phyloP scores from a whole-genome alignment of 2,113 vertebrate genomes.

The Ramphastos sulfuratus region DNA sequence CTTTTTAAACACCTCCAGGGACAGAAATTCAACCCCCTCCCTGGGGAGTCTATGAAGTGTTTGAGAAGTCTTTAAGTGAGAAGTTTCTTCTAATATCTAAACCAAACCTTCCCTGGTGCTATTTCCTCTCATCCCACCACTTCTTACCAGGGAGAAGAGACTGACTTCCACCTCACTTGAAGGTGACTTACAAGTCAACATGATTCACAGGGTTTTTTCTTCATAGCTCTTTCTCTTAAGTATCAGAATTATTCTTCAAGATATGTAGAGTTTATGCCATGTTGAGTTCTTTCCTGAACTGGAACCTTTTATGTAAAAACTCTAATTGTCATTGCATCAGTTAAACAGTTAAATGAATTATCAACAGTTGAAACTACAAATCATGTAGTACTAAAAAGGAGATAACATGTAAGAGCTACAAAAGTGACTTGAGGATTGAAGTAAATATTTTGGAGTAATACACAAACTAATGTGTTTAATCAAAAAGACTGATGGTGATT shows the following conservation, averaged over 20 bases:
- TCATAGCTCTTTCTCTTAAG: neutral
- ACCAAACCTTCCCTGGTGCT: too few species aligned
- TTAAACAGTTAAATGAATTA: too few species aligned
- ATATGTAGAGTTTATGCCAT: neutral
- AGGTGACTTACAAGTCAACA: neutral
- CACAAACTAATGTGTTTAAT: neutral
- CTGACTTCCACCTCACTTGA: too few species aligned
- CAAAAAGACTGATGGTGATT: neutral
- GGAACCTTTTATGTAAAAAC: neutral
- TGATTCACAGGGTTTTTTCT: neutral
- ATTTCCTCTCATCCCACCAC: too few species aligned
- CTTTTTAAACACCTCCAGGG: too few species aligned
- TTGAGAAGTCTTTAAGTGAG: too few species aligned
- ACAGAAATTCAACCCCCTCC: too few species aligned
- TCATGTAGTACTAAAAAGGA: neutral
- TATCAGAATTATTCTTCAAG: neutral
- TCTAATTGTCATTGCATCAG: neutral
- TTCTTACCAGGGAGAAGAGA: too few species aligned
- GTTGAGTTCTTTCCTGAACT: neutral
- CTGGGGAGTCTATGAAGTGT: too few species aligned
- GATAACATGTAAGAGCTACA: neutral
- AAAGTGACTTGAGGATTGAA: neutral
- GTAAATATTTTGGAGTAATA: neutral
- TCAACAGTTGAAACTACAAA: neutral
- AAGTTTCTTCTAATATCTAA: too few species aligned